Evolutionary conservation across 2,797 vertebrate genomes (phyloP).

Genomic region (Benthosema pterotum): DNA sequence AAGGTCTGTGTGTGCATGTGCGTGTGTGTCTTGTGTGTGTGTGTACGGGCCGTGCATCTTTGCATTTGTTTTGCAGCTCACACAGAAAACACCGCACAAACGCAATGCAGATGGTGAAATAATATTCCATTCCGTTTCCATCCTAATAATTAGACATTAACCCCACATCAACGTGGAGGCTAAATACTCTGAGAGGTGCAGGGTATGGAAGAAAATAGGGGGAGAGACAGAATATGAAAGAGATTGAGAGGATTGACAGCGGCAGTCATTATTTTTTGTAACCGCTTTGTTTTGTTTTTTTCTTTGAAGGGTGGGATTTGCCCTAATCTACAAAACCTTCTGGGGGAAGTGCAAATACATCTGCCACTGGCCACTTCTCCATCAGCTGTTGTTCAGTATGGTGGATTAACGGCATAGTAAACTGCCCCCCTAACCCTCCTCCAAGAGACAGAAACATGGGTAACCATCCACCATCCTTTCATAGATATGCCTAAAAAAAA

Average conservation of each 20-base stretch:
- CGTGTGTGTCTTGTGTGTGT: too few relatives aligned
- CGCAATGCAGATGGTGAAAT: constrained; percentile 64
- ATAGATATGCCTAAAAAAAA: constrained; percentile 15
- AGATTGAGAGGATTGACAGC: constrained; percentile 34
- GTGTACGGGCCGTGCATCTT: too few relatives aligned
- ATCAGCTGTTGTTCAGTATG: constrained; percentile 66
- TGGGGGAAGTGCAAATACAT: constrained; percentile 80
- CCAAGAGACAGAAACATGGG: constrained; percentile 45
- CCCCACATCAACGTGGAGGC: constrained; percentile 57
- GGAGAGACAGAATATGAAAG: constrained; percentile 45
- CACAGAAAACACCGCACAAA: neutral
- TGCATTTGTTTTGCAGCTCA: too few relatives aligned
- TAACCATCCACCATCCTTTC: constrained; percentile 51
- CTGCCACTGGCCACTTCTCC: constrained; percentile 71
- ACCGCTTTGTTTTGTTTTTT: constrained; percentile 61
- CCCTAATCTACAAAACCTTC: constrained; percentile 80
- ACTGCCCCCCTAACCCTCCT: constrained; percentile 28
- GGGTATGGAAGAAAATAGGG: constrained; percentile 43
- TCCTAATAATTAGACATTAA: constrained; percentile 70
- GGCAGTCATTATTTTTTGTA: constrained; percentile 71
- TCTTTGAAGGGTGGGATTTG: constrained; percentile 49
- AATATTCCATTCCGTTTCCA: constrained; percentile 54
- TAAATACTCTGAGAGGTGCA: constrained; percentile 48
- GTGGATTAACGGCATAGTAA: constrained; percentile 75
- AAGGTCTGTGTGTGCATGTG: too few relatives aligned